These are phyloP conservation scores for Panthera uncia DNA, from an alignment of 2,113 vertebrate genomes.

Conservation along the genomic window DNA sequence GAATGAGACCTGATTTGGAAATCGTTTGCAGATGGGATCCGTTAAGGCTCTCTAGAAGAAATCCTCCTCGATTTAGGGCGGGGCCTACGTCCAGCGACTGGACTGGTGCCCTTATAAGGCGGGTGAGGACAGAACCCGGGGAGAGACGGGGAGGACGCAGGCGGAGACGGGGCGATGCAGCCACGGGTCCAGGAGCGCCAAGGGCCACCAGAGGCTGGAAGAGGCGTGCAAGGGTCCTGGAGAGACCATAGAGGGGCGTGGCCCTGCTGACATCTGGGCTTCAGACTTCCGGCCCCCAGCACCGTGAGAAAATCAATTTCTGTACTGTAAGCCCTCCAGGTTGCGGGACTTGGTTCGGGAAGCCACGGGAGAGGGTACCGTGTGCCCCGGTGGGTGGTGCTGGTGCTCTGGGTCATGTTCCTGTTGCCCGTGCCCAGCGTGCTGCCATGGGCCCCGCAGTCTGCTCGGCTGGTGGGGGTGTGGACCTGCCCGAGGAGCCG, in stretches of 20 bases:
- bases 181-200: not conserved
- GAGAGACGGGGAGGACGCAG: not conserved
- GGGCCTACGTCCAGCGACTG: not conserved
- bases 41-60: not conserved
- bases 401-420: not conserved
- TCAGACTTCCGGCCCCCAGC: not conserved
- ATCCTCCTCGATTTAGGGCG: not conserved
- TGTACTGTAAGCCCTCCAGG: not conserved
- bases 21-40: not conserved
- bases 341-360: not conserved
- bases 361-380: not conserved
- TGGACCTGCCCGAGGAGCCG: not conserved
- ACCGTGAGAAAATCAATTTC: not conserved
- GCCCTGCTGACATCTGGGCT: not conserved
- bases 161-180: not conserved
- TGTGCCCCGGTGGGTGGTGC: not conserved
- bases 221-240: not conserved
- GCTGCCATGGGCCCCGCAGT: not conserved
- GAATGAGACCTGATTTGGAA: not conserved
- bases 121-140: too few relatives aligned
- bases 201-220: not conserved
- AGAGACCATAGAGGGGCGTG: not conserved
- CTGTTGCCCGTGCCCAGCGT: accelerated
- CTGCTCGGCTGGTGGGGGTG: too few relatives aligned
- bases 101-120: not conserved